A percentile compares a stretch with the other conserved stretches of the same genome.
These are phyloP conservation scores for Trichomycterus rosablanca DNA, from an alignment of 2,113 vertebrate genomes.

Conservation along the genomic window DNA sequence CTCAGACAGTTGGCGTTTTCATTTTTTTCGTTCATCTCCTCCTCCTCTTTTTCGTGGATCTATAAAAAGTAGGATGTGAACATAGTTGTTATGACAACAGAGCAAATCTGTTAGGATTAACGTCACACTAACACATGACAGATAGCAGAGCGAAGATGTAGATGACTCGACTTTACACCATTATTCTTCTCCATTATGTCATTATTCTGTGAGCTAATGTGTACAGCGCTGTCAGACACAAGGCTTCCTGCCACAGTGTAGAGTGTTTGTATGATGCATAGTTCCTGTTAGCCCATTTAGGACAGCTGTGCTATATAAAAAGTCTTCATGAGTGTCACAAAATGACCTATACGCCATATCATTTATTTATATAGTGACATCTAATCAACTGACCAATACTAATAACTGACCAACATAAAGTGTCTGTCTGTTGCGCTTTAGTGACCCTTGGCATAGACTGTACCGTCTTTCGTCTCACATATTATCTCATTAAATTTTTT, in stretches of 20 bases:
- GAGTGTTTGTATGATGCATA: neutral
- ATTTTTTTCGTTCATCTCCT: slow-evolving; percentile 88
- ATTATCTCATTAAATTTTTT: no score
- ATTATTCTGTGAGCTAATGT: neutral
- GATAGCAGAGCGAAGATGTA: neutral
- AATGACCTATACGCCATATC: no score
- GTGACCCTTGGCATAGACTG: no score
- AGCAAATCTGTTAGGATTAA: slow-evolving; percentile 3
- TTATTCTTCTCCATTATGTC: neutral
- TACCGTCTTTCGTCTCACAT: no score
- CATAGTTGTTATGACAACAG: slow-evolving; percentile 16
- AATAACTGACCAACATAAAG: no score
- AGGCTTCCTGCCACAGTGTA: neutral
- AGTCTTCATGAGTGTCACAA: no score
- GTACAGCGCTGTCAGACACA: neutral
- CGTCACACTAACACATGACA: slow-evolving; percentile 8
- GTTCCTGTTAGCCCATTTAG: neutral
- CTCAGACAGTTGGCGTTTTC: slow-evolving; percentile 80
- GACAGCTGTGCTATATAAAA: neutral
- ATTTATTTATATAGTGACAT: no score
- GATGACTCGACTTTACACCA: slow-evolving; percentile 30
- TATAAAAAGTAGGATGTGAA: slow-evolving; percentile 47
- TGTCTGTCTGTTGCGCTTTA: no score
- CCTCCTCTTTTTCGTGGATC: slow-evolving; percentile 88
- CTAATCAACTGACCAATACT: no score